These are phyloP conservation scores for Hylaeus volcanicus DNA, from an alignment of 1,140 invertebrate genomes.

Conservation along the genomic window DNA sequence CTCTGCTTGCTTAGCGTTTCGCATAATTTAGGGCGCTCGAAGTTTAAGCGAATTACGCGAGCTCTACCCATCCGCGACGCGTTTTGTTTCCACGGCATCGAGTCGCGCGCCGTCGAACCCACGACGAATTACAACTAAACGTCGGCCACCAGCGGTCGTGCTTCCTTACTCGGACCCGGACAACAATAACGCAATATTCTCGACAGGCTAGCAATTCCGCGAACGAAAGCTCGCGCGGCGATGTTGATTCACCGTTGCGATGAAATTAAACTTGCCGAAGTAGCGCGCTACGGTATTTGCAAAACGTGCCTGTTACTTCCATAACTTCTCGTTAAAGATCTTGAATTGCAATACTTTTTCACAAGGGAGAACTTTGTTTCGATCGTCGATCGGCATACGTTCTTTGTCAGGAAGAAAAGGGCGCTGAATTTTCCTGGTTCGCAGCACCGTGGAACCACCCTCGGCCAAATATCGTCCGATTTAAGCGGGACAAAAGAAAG, in stretches of 20 bases:
- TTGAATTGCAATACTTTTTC: too few species aligned
- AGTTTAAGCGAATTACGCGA: slow-evolving; percentile 59
- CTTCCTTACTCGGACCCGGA: neutral
- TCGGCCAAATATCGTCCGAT: slow-evolving; percentile 37
- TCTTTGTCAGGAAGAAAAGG: too few species aligned
- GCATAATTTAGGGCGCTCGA: slow-evolving; percentile 31
- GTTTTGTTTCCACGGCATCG: slow-evolving; percentile 9
- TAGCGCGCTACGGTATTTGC: neutral
- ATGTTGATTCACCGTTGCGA: slow-evolving; percentile 1
- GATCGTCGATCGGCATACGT: too few species aligned
- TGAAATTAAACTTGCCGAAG: neutral
- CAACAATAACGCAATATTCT: slow-evolving; percentile 22
- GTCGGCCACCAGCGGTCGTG: neutral
- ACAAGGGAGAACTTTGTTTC: too few species aligned
- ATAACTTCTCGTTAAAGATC: too few species aligned
- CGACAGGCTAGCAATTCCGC: neutral
- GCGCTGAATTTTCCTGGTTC: neutral
- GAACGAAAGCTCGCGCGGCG: neutral
- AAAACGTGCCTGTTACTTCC: too few species aligned
- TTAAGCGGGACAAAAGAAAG: slow-evolving; percentile 41
- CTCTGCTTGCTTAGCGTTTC: slow-evolving; percentile 44
- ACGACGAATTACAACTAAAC: neutral
- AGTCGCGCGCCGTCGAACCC: neutral
- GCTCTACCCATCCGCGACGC: neutral
- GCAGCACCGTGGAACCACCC: slow-evolving; percentile 24